These are phyloP conservation scores for Piscicola geometra DNA, from an alignment of 2,888 invertebrate species.

Conservation along the genomic window DNA sequence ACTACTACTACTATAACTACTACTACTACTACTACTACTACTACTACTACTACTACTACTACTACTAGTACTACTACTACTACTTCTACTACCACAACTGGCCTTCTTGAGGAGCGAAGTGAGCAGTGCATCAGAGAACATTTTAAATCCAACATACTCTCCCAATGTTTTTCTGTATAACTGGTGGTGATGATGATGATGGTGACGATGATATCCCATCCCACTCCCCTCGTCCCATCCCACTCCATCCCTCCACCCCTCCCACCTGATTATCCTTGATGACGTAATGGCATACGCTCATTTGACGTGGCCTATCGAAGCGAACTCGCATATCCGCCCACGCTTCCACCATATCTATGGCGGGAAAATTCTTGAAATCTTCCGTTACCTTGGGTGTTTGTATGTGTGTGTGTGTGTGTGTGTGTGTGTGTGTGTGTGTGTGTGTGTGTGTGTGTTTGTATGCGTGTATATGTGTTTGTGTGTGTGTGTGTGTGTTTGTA, in stretches of 20 bases:
- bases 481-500: too few relatives aligned
- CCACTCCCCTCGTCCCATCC: background rate
- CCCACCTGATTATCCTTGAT: conserved; percentile 70
- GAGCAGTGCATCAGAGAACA: conserved; percentile 84
- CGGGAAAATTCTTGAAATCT: conserved; percentile 68
- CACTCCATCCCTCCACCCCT: background rate
- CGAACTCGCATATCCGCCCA: conserved; percentile 65
- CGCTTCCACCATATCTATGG: conserved; percentile 65
- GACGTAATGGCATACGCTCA: conserved; percentile 84
- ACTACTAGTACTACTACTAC: too few relatives aligned
- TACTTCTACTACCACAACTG: background rate
- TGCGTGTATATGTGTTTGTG: too few relatives aligned
- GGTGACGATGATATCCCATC: conserved; percentile 8
- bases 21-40: too few relatives aligned
- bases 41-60: too few relatives aligned
- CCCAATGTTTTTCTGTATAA: conserved; percentile 84
- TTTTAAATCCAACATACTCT: conserved; percentile 88
- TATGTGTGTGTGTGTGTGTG: too few relatives aligned
- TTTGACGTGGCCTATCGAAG: conserved; percentile 72
- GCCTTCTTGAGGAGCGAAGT: conserved; percentile 76
- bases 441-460: too few relatives aligned
- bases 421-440: too few relatives aligned
- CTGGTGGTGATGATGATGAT: too few relatives aligned
- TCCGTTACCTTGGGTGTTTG: conserved; percentile 62
- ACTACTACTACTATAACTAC: too few relatives aligned